These are phyloP conservation scores for Neomorphus geoffroyi DNA, from an alignment of 2,797 vertebrate species.

Conservation along the genomic window DNA sequence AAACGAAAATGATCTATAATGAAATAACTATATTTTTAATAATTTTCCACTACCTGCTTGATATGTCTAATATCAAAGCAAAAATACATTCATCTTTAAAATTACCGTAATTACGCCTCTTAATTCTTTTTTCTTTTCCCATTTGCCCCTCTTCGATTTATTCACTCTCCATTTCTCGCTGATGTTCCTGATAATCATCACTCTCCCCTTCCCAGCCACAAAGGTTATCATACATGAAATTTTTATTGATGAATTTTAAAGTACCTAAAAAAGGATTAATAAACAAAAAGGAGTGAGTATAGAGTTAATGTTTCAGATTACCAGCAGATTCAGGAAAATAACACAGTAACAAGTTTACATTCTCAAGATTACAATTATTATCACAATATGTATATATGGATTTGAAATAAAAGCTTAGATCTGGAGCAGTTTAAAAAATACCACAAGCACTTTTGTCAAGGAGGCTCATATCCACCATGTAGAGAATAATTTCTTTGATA, in stretches of 20 bases:
- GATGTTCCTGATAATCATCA: conserved; percentile 51
- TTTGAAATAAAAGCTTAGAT: not conserved
- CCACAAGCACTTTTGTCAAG: not conserved
- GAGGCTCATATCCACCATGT: not conserved
- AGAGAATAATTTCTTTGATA: not conserved
- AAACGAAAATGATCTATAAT: not conserved
- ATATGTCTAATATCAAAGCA: conserved; percentile 24
- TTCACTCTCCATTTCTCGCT: conserved; percentile 10
- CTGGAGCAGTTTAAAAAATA: not conserved
- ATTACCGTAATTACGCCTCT: conserved; percentile 58
- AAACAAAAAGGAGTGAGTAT: not conserved
- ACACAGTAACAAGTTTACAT: not conserved
- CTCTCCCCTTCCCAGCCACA: not conserved
- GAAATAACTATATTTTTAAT: conserved; percentile 42
- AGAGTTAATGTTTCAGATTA: not conserved
- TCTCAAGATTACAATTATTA: conserved; percentile 1
- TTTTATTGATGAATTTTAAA: conserved; percentile 29
- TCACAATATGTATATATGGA: not conserved
- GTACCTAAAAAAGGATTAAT: not conserved
- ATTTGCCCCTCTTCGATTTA: conserved; percentile 45
- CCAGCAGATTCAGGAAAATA: not conserved
- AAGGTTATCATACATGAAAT: conserved; percentile 42
- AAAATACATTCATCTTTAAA: conserved; percentile 48
- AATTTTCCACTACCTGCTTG: conserved; percentile 13
- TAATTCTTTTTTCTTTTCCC: conserved; percentile 32